Conservation (phyloP, 2,888 invertebrate species). For the Dolomedes plantarius region DNA sequence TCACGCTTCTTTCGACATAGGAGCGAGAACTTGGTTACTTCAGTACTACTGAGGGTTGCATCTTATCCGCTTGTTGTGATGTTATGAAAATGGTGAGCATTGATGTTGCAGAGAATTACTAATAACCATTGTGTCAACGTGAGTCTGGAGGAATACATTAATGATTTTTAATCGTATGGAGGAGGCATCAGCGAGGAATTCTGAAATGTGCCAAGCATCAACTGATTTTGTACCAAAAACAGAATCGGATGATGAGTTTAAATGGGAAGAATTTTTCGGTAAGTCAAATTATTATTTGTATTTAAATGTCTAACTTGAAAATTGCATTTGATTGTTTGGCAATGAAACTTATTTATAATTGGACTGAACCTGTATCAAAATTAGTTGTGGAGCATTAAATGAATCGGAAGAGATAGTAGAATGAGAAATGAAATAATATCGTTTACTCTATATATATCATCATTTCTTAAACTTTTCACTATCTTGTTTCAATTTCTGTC, state of each 20-base stretch:
- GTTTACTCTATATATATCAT: no score
- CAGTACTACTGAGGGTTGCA: background rate
- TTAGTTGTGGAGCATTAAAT: no score
- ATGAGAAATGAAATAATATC: no score
- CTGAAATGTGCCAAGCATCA: slow-evolving; percentile 65
- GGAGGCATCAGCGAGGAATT: slow-evolving; percentile 34
- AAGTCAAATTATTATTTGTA: slow-evolving; percentile 77
- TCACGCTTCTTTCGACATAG: slow-evolving; percentile 54
- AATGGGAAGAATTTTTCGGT: slow-evolving; percentile 86
- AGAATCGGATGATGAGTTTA: slow-evolving; percentile 70
- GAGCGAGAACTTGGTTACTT: slow-evolving; percentile 25
- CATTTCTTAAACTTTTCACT: no score
- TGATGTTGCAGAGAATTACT: background rate
- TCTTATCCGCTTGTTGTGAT: background rate
- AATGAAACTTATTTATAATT: no score
- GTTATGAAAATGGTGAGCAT: no score
- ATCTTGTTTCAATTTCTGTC: no score
- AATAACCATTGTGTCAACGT: background rate
- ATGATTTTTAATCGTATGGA: slow-evolving; percentile 63
- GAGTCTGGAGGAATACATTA: slow-evolving; percentile 44
- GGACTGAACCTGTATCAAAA: no score
- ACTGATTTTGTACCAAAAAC: slow-evolving; percentile 51
- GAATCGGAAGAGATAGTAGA: no score
- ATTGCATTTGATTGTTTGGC: background rate
- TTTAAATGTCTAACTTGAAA: background rate